These are phyloP conservation scores for Xenus cinereus DNA, from an alignment of 2,113 vertebrate species.

Conservation along the genomic window DNA sequence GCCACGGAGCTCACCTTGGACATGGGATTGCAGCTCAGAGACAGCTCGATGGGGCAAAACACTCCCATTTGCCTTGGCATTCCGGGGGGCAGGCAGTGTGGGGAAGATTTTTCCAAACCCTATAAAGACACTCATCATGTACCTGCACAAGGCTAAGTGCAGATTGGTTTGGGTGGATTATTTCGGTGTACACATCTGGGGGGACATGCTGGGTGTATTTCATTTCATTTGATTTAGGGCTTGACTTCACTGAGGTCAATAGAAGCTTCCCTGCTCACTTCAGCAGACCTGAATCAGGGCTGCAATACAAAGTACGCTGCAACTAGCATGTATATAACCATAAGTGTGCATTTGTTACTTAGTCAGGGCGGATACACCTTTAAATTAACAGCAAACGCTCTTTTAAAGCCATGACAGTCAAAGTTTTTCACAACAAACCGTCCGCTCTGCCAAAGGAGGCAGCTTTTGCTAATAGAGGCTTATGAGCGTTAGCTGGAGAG, in stretches of 20 bases:
- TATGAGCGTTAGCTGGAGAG: neutral
- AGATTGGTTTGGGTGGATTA: neutral
- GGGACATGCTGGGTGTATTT: neutral
- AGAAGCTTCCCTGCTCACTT: neutral
- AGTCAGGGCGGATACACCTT: neutral
- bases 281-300: neutral
- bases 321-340: fast-evolving
- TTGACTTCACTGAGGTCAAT: neutral
- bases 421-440: neutral
- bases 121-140: neutral
- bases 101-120: neutral
- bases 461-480: conserved; percentile 6
- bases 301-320: neutral
- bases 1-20: fast-evolving
- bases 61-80: neutral
- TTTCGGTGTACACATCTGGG: too few species aligned
- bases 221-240: neutral
- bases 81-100: neutral
- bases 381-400: neutral
- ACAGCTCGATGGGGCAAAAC: neutral
- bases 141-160: fast-evolving
- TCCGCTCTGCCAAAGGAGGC: neutral
- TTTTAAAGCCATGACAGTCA: neutral
- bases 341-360: neutral
- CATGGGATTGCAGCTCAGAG: too few species aligned